phyloP scores from a whole-genome alignment of 2,888 invertebrate species.

The Strigamia maritima region DNA sequence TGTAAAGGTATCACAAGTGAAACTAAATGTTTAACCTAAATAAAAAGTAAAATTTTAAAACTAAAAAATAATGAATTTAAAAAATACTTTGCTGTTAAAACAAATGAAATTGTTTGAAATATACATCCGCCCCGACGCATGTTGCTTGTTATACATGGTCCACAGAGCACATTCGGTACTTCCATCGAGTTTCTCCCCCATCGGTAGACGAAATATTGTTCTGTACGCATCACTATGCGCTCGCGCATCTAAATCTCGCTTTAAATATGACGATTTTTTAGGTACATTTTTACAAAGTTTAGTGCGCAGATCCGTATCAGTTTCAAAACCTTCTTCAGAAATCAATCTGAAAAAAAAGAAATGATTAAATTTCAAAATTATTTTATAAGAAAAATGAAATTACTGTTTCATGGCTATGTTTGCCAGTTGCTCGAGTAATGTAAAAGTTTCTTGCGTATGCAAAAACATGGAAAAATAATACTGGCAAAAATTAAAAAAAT shows the following conservation, averaged over 20 bases:
- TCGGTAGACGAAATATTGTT: slow-evolving; percentile 67
- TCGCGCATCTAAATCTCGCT: slow-evolving; percentile 90
- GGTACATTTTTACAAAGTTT: slow-evolving; percentile 79
- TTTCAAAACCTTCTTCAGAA: slow-evolving; percentile 86
- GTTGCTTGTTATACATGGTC: slow-evolving; percentile 91
- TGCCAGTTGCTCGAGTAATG: slow-evolving; percentile 88
- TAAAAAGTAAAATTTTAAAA: slow-evolving; percentile 30
- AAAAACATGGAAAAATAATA: slow-evolving; percentile 90
- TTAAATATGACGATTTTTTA: slow-evolving; percentile 85
- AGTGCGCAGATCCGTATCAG: slow-evolving; percentile 77
- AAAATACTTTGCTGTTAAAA: slow-evolving; percentile 83
- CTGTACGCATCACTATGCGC: slow-evolving; percentile 87
- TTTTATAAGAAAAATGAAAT: slow-evolving; percentile 43
- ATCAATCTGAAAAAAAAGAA: slow-evolving; percentile 65
- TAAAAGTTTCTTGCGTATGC: slow-evolving; percentile 82
- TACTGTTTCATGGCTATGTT: slow-evolving; percentile 89
- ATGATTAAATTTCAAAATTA: slow-evolving; percentile 42
- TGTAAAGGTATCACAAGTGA: slow-evolving; percentile 84
- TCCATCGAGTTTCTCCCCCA: slow-evolving; percentile 89
- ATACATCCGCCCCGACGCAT: slow-evolving; percentile 82
- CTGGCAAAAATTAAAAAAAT: slow-evolving; percentile 53
- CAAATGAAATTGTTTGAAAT: slow-evolving; percentile 93
- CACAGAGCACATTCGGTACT: slow-evolving; percentile 82
- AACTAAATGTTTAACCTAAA: slow-evolving; percentile 72
- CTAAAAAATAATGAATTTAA: background rate